Evolutionary conservation across 2,888 invertebrate species (phyloP), one percentile per base, ranked within the genome.

Genomic region (Hydrotaea diabolus): DNA sequence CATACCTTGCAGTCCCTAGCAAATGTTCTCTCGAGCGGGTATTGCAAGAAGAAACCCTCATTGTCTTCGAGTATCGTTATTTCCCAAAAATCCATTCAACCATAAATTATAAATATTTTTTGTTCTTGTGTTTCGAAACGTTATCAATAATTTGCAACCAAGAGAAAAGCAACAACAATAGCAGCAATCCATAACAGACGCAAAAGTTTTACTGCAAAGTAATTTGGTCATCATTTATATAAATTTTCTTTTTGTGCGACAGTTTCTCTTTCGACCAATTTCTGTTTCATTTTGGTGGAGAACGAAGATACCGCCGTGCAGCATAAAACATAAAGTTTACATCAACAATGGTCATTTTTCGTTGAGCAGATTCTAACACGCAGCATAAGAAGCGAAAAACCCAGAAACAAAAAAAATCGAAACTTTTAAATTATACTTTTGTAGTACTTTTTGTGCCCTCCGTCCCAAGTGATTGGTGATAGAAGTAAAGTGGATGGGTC

Each of bases 181-280:
- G 71, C 31, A 31, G 23, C 15, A 74, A 74, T 77, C n/a, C 43
- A 46, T 21, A 77, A 74, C 59, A 77, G 59, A 55, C 66, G 73
- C 57, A 77, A 74, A 77, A 77, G 17, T 83, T 83, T 69, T 80
- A 69, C 74, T 71, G 43, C 72, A 74, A 75, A 83, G 80, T 75
- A 77, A 80, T 71, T 83, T 80, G 69, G 77, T 77, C 74, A 77
- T 83, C 77, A 74, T 71, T 77, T 83, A 71, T 77, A 55, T 55
- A 15, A 13, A 26, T 59, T 62, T 39, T 15, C 31, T 64, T 31
- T 49, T 46, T 49, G 36, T 55, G 49, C 17, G 55, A 57, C 57
- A 55, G 15, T 73, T 73, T 73, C 64, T 77, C 73, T 31, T 78
- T 55, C 75, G n/a, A 13, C 53, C 55, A 49, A 62, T 76, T 79